phyloP scores from a whole-genome alignment of 2,888 invertebrate genomes.

The Ceriagrion tenellum region DNA sequence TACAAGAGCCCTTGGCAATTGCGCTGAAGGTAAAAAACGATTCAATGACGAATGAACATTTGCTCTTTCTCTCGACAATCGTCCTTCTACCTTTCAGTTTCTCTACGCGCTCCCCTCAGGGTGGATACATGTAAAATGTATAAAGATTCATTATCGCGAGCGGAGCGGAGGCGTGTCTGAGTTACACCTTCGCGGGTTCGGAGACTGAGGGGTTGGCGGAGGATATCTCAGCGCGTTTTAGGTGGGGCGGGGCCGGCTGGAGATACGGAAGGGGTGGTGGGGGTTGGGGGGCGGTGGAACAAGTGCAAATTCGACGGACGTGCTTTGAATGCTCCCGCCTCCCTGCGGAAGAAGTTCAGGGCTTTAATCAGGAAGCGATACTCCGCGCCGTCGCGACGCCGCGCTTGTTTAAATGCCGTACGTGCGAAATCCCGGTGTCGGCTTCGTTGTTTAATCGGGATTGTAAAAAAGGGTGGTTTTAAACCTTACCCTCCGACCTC shows the following conservation, averaged over 20 bases:
- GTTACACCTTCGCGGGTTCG: not conserved
- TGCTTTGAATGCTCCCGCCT: not conserved
- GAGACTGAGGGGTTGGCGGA: not conserved
- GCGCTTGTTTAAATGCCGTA: constrained; percentile 11
- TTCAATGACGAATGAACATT: too few relatives aligned
- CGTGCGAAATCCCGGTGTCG: not conserved
- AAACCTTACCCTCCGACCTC: not conserved
- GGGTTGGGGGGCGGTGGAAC: not conserved
- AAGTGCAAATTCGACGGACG: not conserved
- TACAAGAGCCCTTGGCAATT: too few relatives aligned
- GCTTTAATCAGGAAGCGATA: not conserved
- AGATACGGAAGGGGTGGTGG: not conserved
- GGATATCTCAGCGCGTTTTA: not conserved
- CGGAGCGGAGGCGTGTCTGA: not conserved
- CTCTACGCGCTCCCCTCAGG: too few relatives aligned
- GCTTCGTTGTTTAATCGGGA: not conserved
- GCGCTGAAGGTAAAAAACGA: too few relatives aligned
- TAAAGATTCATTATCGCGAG: not conserved
- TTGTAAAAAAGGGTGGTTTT: not conserved
- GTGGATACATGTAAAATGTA: not conserved
- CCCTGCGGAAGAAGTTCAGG: not conserved
- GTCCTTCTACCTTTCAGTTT: too few relatives aligned
- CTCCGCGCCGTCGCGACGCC: not conserved
- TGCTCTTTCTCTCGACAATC: too few relatives aligned
- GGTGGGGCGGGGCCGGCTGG: too few relatives aligned